Conservation (phyloP, 2,888 invertebrate species). For the Cataglyphis albicans region DNA sequence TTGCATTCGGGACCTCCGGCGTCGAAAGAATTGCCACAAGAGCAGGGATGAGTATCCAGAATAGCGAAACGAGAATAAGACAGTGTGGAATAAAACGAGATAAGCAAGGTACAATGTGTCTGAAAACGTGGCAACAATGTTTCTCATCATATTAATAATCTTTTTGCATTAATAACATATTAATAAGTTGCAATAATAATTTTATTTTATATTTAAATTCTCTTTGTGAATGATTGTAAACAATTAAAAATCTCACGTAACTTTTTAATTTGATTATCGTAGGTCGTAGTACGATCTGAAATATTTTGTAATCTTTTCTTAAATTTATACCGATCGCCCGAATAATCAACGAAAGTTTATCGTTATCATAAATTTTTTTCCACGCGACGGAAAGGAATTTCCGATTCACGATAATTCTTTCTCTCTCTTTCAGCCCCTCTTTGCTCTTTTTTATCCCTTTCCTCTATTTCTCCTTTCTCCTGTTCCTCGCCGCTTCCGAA, state of each 20-base stretch:
- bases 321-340: not conserved
- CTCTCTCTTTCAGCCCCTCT: conserved; percentile 51
- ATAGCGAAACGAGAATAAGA: conserved; percentile 37
- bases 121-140: not conserved
- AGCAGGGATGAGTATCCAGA: conserved; percentile 13
- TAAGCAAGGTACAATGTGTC: not conserved
- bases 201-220: conserved; percentile 2
- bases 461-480: conserved; percentile 58
- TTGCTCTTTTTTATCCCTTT: conserved; percentile 27
- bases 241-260: not conserved
- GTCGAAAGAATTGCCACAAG: conserved; percentile 48
- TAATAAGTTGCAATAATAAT: not conserved
- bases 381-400: conserved; percentile 50
- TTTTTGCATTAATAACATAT: conserved; percentile 2
- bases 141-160: not conserved
- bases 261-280: not conserved
- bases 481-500: conserved; percentile 69
- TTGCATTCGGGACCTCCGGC: conserved; percentile 61
- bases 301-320: not conserved
- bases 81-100: not conserved
- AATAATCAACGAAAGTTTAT: conserved; percentile 60
- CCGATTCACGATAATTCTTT: conserved; percentile 61
- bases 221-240: not conserved
- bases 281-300: not conserved
- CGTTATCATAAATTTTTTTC: conserved; percentile 66